Percentiles rank a stretch among this genome's conserved stretches.
phyloP scores from a whole-genome alignment of 2,888 invertebrate genomes.

The Neoascia interrupta region DNA sequence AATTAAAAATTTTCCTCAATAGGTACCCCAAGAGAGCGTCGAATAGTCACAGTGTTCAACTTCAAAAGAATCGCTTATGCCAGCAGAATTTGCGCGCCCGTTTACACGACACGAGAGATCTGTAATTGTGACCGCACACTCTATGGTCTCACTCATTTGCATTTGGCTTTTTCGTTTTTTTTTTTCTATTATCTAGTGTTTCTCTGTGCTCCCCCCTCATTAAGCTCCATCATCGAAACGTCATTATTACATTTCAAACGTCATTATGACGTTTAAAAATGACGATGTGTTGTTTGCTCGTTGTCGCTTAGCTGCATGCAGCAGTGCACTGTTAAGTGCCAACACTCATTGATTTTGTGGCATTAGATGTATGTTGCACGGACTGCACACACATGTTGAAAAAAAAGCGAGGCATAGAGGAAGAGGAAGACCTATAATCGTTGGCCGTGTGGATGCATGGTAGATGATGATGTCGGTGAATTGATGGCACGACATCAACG shows the following conservation, averaged over 20 bases:
- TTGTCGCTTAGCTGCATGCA: conserved; percentile 43
- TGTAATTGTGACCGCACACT: conserved; percentile 47
- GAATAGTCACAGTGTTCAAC: too few species aligned
- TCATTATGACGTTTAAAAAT: conserved; percentile 25
- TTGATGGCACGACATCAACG: conserved; percentile 49
- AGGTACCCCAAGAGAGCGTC: too few species aligned
- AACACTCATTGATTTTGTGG: conserved; percentile 54
- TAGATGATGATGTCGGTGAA: conserved; percentile 53
- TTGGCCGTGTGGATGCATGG: conserved; percentile 45
- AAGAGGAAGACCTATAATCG: conserved; percentile 16
- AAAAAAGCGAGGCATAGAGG: neutral
- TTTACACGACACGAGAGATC: conserved; percentile 27
- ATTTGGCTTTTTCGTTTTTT: conserved; percentile 8
- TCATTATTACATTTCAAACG: conserved; percentile 9
- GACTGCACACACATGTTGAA: too few species aligned
- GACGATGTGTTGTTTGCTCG: conserved; percentile 24
- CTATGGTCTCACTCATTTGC: too few species aligned
- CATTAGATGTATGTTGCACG: conserved; percentile 43
- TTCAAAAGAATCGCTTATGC: too few species aligned
- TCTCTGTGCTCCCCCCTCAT: neutral
- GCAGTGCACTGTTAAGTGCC: conserved; percentile 38
- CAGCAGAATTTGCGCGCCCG: conserved; percentile 43
- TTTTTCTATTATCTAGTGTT: conserved; percentile 39
- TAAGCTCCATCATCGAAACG: too few species aligned
- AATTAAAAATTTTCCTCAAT: conserved; percentile 39